These are phyloP conservation scores for Hololepta plana DNA, from an alignment of 2,888 invertebrate species.

Conservation along the genomic window DNA sequence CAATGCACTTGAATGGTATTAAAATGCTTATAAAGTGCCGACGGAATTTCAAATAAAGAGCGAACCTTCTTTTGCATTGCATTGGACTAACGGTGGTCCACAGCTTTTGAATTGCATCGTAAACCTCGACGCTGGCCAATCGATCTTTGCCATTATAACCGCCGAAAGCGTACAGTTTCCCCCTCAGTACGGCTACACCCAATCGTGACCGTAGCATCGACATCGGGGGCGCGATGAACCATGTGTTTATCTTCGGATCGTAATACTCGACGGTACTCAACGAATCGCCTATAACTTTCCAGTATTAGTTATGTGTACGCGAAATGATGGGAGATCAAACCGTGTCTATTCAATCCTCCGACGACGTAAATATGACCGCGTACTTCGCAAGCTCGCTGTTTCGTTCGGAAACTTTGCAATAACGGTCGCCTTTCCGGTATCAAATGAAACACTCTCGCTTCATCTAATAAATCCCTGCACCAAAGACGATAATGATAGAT, in stretches of 20 bases:
- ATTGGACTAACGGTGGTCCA: slow-evolving; percentile 67
- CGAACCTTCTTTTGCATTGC: slow-evolving; percentile 60
- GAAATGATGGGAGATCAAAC: slow-evolving; percentile 19
- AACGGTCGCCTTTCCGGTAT: slow-evolving; percentile 69
- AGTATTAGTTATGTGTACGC: slow-evolving; percentile 3
- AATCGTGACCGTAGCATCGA: slow-evolving; percentile 66
- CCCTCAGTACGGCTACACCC: slow-evolving; percentile 67
- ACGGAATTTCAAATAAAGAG: slow-evolving; percentile 1
- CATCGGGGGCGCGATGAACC: slow-evolving; percentile 69
- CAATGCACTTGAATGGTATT: slow-evolving; percentile 39
- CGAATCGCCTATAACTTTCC: slow-evolving; percentile 41
- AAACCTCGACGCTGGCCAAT: slow-evolving; percentile 68
- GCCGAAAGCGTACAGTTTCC: slow-evolving; percentile 61
- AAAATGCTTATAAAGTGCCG: not conserved
- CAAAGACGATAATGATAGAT: slow-evolving; percentile 7
- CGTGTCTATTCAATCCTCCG: slow-evolving; percentile 68
- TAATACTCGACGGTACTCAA: slow-evolving; percentile 71
- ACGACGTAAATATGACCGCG: slow-evolving; percentile 74
- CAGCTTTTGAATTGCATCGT: slow-evolving; percentile 48
- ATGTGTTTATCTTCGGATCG: slow-evolving; percentile 49
- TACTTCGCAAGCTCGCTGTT: slow-evolving; percentile 57
- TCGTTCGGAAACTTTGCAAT: slow-evolving; percentile 56
- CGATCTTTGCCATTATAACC: slow-evolving; percentile 75
- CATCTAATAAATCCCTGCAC: slow-evolving; percentile 61
- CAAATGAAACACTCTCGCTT: slow-evolving; percentile 73